These are phyloP conservation scores for Idaea aversata DNA, from an alignment of 2,888 invertebrate species.

Conservation along the genomic window DNA sequence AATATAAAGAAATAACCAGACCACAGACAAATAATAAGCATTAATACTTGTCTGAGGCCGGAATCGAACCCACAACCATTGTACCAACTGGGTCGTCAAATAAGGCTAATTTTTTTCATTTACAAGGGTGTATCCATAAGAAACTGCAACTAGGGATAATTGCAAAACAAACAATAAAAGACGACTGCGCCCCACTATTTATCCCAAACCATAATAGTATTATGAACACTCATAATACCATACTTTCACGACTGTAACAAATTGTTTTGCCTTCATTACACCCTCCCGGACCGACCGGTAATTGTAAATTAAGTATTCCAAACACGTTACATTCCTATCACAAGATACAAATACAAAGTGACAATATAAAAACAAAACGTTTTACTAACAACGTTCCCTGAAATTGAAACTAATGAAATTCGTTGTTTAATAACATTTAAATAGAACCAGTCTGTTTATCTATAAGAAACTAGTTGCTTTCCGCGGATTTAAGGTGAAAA, in stretches of 20 bases:
- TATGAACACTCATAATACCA: slow-evolving; percentile 1
- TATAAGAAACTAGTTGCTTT: neutral
- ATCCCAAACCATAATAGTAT: neutral
- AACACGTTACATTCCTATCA: slow-evolving; percentile 61
- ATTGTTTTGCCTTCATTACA: slow-evolving; percentile 14
- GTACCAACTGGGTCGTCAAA: no score
- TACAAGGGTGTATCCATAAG: no score
- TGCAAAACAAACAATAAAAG: neutral
- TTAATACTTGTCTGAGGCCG: no score
- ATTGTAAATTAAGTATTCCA: slow-evolving; percentile 52
- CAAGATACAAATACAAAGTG: slow-evolving; percentile 68
- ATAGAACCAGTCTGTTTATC: slow-evolving; percentile 7
- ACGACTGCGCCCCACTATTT: neutral
- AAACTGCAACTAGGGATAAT: no score
- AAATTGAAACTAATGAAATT: slow-evolving; percentile 54
- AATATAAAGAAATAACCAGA: no score
- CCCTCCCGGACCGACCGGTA: slow-evolving; percentile 27
- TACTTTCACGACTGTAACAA: slow-evolving; percentile 10
- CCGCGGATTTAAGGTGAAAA: no score
- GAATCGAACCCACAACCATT: no score
- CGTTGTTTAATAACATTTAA: slow-evolving; percentile 36
- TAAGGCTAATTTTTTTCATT: no score
- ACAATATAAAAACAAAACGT: slow-evolving; percentile 61
- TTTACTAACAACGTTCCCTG: slow-evolving; percentile 43
- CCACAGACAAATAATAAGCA: no score